phyloP scores from a whole-genome alignment of 1,140 invertebrate species.

The Drosophila ercepeae region DNA sequence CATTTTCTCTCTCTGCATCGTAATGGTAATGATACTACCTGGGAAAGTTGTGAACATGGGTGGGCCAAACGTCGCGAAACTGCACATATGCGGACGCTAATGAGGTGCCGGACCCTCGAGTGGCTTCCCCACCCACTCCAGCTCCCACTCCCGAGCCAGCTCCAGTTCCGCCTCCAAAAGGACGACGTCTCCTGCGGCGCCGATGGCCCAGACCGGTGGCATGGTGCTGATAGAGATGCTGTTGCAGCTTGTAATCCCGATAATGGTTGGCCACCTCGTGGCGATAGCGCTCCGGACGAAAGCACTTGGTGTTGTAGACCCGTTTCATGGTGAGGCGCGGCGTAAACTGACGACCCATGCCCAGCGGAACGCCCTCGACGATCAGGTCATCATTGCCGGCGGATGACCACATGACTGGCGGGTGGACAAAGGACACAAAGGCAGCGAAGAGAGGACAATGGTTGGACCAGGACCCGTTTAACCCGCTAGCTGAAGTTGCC shows the following conservation, averaged over 20 bases:
- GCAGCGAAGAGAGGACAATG: not conserved
- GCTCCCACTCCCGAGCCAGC: not conserved
- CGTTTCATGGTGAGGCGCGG: constrained; percentile 62
- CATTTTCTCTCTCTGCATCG: not conserved
- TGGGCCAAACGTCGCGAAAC: constrained; percentile 59
- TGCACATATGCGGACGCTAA: constrained; percentile 45
- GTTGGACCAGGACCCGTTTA: not conserved
- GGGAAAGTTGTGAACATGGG: constrained; percentile 68
- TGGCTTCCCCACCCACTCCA: not conserved
- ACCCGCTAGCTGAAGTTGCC: constrained; percentile 43
- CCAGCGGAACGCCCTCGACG: constrained; percentile 50
- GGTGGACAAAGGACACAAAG: not conserved
- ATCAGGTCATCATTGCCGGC: constrained; percentile 9
- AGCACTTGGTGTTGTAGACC: constrained; percentile 63
- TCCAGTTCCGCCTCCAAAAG: not conserved
- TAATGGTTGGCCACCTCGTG: constrained; percentile 83
- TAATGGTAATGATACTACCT: constrained; percentile 46
- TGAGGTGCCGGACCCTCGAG: constrained; percentile 25
- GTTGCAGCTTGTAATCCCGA: constrained; percentile 69
- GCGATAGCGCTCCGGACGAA: constrained; percentile 57
- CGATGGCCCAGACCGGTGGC: constrained; percentile 6
- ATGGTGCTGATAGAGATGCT: constrained; percentile 29
- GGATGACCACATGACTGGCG: constrained; percentile 29
- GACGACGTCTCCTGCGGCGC: not conserved
- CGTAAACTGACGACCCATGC: constrained; percentile 45